These are phyloP conservation scores for Lasius fuliginosus DNA, from an alignment of 2,888 invertebrate genomes.

Conservation along the genomic window DNA sequence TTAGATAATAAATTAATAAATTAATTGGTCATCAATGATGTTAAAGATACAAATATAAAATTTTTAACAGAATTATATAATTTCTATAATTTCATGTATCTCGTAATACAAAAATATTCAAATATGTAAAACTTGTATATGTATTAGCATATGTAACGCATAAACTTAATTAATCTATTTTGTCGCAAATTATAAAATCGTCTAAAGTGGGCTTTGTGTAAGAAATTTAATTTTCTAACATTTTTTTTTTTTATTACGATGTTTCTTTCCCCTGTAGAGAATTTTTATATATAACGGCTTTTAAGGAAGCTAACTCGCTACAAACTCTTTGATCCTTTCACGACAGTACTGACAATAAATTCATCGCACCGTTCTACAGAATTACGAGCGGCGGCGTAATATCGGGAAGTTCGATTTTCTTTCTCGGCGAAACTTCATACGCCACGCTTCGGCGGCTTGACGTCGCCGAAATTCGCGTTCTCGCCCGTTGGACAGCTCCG, in stretches of 20 bases:
- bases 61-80: neutral
- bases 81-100: neutral
- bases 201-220: neutral
- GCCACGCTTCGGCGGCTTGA: constrained; percentile 21
- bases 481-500: constrained; percentile 52
- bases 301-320: neutral
- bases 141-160: neutral
- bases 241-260: neutral
- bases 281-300: neutral
- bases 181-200: neutral
- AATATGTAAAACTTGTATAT: neutral
- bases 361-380: constrained; percentile 1
- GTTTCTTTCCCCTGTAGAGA: neutral
- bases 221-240: neutral
- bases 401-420: neutral
- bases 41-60: neutral
- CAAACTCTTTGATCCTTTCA: neutral
- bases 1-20: neutral
- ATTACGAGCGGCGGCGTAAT: neutral
- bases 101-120: neutral
- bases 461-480: constrained; percentile 53
- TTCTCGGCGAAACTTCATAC: constrained; percentile 22
- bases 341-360: constrained; percentile 27
- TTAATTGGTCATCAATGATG: neutral
- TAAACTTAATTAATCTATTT: neutral